phyloP scores from a whole-genome alignment of 2,888 invertebrate species.

The Perithous albicinctus region DNA sequence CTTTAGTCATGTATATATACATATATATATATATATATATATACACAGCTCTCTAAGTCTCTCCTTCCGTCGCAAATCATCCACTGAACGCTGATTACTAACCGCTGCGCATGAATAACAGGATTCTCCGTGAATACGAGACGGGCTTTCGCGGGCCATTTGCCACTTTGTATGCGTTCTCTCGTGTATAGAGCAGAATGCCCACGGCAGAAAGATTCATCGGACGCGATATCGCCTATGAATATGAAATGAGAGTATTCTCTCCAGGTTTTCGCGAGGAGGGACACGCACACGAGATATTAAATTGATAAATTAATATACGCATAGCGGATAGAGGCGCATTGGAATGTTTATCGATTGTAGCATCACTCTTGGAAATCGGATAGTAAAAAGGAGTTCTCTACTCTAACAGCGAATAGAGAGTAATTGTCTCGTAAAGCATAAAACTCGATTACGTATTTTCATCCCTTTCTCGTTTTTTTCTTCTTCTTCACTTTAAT shows the following conservation, averaged over 20 bases:
- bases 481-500: neutral
- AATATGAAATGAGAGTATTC: neutral
- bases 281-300: neutral
- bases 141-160: neutral
- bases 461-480: neutral
- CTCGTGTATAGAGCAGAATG: neutral
- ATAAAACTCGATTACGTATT: neutral
- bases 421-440: neutral
- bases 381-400: neutral
- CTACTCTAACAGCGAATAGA: neutral
- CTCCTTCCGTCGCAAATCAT: conserved; percentile 20
- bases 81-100: neutral
- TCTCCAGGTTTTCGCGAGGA: too few relatives aligned
- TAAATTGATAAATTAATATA: conserved; percentile 24
- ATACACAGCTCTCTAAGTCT: neutral
- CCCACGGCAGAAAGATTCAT: conserved; percentile 1
- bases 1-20: too few relatives aligned
- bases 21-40: neutral
- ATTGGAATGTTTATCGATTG: conserved; percentile 1
- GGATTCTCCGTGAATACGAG: neutral
- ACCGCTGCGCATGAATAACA: conserved; percentile 3
- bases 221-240: conserved; percentile 19
- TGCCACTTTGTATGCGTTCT: neutral
- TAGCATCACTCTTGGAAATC: neutral
- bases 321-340: neutral